Evolutionary conservation across 1,140 invertebrate species (phyloP).

Genomic region (Elysia chlorotica): DNA sequence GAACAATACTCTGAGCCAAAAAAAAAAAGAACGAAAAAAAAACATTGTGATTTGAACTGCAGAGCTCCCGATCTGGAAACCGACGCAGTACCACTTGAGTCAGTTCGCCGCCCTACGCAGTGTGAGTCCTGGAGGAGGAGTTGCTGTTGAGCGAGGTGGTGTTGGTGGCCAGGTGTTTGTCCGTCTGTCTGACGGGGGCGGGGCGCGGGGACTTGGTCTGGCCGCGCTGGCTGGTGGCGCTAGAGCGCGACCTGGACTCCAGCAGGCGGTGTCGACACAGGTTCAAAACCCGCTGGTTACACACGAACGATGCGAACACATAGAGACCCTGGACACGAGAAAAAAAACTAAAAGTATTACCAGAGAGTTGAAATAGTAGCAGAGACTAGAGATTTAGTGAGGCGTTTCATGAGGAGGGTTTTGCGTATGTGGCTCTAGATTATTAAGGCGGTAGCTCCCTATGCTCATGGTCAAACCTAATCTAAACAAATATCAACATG

Average conservation of each 20-base stretch:
- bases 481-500: not conserved
- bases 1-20: no score
- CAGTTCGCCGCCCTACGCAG: no score
- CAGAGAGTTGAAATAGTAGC: not conserved
- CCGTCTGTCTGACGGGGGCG: no score
- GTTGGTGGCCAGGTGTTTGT: no score
- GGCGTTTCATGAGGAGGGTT: not conserved
- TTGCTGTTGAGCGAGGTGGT: no score
- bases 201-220: no score
- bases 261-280: not conserved
- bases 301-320: not conserved
- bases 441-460: not conserved
- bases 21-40: no score
- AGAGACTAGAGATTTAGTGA: not conserved
- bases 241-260: not conserved
- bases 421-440: not conserved
- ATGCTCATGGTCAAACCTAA: not conserved
- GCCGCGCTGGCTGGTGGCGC: not conserved
- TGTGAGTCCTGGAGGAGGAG: no score
- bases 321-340: not conserved
- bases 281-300: not conserved
- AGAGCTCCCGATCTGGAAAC: no score
- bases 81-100: no score
- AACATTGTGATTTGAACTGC: no score
- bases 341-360: no score